Conservation (phyloP, 2,797 vertebrate genomes). For the Huso huso region DNA sequence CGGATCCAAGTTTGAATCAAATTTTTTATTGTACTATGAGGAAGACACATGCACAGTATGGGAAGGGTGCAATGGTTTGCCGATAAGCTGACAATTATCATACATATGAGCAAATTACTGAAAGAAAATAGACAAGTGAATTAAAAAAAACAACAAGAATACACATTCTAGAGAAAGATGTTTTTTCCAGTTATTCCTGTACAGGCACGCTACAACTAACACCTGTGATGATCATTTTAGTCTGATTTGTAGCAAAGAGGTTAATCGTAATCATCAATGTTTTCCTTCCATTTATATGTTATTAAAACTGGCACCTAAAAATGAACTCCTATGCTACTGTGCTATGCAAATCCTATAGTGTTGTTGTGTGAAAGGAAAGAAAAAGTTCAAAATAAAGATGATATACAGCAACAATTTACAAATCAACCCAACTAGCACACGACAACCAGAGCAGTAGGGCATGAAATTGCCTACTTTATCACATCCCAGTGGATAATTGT, state of each 20-base stretch:
- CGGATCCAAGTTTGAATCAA: background rate
- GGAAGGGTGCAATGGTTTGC: background rate
- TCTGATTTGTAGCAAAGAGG: too few species aligned
- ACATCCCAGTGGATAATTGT: conserved; percentile 53
- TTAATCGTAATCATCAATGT: background rate
- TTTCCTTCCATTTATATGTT: background rate
- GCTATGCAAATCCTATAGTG: conserved; percentile 11
- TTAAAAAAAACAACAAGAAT: too few species aligned
- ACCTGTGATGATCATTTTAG: too few species aligned
- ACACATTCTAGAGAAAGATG: too few species aligned
- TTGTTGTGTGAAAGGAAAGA: conserved; percentile 20
- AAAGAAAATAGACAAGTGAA: too few species aligned
- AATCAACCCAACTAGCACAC: conserved; percentile 42
- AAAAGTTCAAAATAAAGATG: conserved; percentile 34
- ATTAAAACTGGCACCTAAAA: background rate
- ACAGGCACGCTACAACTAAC: too few species aligned
- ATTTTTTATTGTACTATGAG: background rate
- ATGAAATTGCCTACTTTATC: conserved; percentile 67
- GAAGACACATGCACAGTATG: conserved; percentile 13
- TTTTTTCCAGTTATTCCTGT: too few species aligned
- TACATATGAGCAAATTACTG: background rate
- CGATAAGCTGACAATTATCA: conserved; percentile 7
- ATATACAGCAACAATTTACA: conserved; percentile 46
- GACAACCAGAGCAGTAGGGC: conserved; percentile 52
- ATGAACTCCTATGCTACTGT: background rate